These are phyloP conservation scores for Bathynomus jamesi DNA, from an alignment of 1,140 invertebrate genomes.

Conservation along the genomic window DNA sequence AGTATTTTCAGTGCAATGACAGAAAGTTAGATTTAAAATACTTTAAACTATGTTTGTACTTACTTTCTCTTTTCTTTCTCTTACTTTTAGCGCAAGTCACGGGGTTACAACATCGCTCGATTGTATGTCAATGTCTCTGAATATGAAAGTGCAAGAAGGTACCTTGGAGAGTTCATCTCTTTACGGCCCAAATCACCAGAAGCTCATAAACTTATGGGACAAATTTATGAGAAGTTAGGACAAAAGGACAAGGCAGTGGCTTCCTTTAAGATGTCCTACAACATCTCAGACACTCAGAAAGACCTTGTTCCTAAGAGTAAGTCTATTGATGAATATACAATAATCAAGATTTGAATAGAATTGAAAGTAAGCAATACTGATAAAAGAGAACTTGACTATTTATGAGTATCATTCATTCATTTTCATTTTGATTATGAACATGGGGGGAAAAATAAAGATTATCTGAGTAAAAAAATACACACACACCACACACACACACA, in stretches of 20 bases:
- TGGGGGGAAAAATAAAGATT: neutral
- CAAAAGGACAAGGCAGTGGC: constrained; percentile 65
- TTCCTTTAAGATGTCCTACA: constrained; percentile 67
- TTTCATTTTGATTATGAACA: neutral
- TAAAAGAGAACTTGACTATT: too few relatives aligned
- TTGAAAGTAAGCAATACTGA: too few relatives aligned
- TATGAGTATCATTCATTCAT: neutral
- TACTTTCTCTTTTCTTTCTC: neutral
- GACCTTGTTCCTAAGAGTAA: constrained; percentile 71
- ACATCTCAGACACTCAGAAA: constrained; percentile 66
- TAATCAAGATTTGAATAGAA: too few relatives aligned
- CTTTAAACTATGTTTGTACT: neutral
- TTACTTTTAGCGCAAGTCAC: constrained; percentile 60
- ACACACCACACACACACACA: too few relatives aligned
- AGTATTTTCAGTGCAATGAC: neutral
- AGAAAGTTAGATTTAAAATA: too few relatives aligned
- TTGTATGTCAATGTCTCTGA: constrained; percentile 71
- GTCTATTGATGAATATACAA: too few relatives aligned
- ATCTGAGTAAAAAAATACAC: too few relatives aligned
- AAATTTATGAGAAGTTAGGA: constrained; percentile 62
- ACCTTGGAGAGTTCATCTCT: constrained; percentile 64
- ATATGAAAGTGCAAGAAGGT: constrained; percentile 63
- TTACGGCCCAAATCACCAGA: constrained; percentile 62
- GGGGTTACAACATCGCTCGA: constrained; percentile 67
- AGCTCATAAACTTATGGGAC: constrained; percentile 70